Conservation (phyloP, 2,113 vertebrate genomes). For the Gambusia holbrooki region DNA sequence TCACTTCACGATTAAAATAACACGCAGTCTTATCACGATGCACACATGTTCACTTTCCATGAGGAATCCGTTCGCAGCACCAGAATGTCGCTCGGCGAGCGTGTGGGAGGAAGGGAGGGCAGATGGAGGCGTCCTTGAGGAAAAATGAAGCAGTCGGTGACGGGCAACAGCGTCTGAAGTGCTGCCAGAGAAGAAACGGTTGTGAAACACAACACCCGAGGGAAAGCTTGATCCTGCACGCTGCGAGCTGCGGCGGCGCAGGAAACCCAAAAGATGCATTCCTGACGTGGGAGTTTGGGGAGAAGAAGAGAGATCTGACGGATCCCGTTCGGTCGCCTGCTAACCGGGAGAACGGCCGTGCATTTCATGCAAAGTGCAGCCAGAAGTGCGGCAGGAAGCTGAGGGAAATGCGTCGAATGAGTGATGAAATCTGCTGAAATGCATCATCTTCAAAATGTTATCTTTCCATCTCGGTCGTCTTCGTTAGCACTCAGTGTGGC, state of each 20-base stretch:
- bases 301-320: neutral
- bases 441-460: conserved; percentile 9
- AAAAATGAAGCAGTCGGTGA: conserved; percentile 45
- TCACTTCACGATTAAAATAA: neutral
- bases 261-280: neutral
- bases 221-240: conserved; percentile 39
- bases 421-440: conserved; percentile 54
- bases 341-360: accelerated
- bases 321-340: neutral
- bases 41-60: conserved; percentile 17
- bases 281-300: too few species aligned
- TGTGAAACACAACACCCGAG: conserved; percentile 44
- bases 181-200: conserved; percentile 56
- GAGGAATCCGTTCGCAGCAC: conserved; percentile 12
- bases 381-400: conserved; percentile 6
- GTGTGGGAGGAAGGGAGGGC: conserved; percentile 25
- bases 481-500: neutral
- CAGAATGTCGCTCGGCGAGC: conserved; percentile 12
- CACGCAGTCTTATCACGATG: conserved; percentile 13
- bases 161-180: conserved; percentile 56
- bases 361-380: neutral
- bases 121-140: conserved; percentile 48
- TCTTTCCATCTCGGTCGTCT: conserved; percentile 17
- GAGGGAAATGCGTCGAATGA: neutral
- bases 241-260: neutral